These are phyloP conservation scores for Agrenia bidenticulata DNA, from an alignment of 2,888 invertebrate species.

Conservation along the genomic window DNA sequence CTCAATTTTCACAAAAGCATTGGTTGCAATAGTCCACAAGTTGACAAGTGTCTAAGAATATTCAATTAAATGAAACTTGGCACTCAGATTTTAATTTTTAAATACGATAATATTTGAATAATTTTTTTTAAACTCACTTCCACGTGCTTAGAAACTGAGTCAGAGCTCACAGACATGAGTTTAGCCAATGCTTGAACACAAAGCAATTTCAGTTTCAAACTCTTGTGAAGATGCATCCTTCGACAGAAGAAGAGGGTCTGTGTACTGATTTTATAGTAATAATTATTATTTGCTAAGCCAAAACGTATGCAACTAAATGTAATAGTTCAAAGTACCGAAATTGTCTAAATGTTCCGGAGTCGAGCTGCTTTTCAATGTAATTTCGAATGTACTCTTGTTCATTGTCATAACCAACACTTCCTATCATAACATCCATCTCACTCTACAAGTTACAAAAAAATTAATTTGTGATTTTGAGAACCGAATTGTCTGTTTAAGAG, in stretches of 20 bases:
- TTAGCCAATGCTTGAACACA: slow-evolving; percentile 44
- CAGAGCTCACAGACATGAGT: slow-evolving; percentile 45
- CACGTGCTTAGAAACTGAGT: slow-evolving; percentile 29
- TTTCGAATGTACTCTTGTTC: slow-evolving; percentile 43
- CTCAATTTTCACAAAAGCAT: slow-evolving; percentile 46
- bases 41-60: slow-evolving; percentile 32
- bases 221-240: slow-evolving; percentile 29
- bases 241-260: slow-evolving; percentile 42
- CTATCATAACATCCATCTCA: slow-evolving; percentile 50
- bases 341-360: slow-evolving; percentile 43
- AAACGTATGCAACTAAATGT: background rate
- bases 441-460: slow-evolving; percentile 1
- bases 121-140: no score
- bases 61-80: background rate
- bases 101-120: no score
- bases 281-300: background rate
- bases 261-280: slow-evolving; percentile 26
- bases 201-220: slow-evolving; percentile 41
- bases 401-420: slow-evolving; percentile 47
- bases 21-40: slow-evolving; percentile 35
- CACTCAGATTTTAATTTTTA: no score
- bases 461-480: no score
- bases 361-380: slow-evolving; percentile 40
- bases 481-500: no score
- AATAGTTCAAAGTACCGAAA: slow-evolving; percentile 42